Evolutionary conservation across 2,113 vertebrate species (phyloP), one percentile per base, ranked within the genome.

Genomic region (Sebastes fasciatus): DNA sequence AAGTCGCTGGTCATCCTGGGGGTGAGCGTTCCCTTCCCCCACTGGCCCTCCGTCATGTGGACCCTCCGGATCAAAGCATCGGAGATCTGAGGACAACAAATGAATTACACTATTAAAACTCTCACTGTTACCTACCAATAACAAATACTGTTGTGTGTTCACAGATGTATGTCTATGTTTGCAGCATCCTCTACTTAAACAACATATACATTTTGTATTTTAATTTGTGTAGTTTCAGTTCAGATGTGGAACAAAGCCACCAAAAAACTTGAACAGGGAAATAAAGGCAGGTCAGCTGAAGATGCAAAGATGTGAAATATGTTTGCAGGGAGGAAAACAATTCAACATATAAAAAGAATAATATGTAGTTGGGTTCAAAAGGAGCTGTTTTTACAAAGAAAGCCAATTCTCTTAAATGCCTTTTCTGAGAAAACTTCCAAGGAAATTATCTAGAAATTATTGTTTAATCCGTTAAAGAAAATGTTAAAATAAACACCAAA

Each of bases 1-100:
- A 99, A 99, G 95, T 99, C 98, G 0, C 98, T 99, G 89, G 95
- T 99, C 98, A 99, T 99, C 83, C 98, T 95, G 4, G 98, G 98
- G 1, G 97, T 99, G 11, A 99, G 96, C 0, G 98, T 99, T 11
- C 98, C 98, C 89, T 99, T 99, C 0, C 98, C 98, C 98, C 98
- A 99, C 94, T 99, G 98, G 10, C 98, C 94, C 94, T 99, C 98
- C 0, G 97, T 99, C 93, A 99, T 88, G 91, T 98, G 98, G 54
- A 99, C 98, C 87, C 98, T 96, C 88, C 98, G 96, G 94, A 99
- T 99, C 89, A 99, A 95, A 19, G 98, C 98, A 0, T 99, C 98
- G 0, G 98, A 99, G 93, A 99, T 99, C 98, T 99, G 95, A 17
- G 13, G 11, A 55, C 23, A 85, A 19, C 7, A 10, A 45, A 61